A percentile compares a stretch with the other conserved stretches of the same genome.
Evolutionary conservation across 1,140 invertebrate species (phyloP).

Genomic region (Parasteatoda tepidariorum): DNA sequence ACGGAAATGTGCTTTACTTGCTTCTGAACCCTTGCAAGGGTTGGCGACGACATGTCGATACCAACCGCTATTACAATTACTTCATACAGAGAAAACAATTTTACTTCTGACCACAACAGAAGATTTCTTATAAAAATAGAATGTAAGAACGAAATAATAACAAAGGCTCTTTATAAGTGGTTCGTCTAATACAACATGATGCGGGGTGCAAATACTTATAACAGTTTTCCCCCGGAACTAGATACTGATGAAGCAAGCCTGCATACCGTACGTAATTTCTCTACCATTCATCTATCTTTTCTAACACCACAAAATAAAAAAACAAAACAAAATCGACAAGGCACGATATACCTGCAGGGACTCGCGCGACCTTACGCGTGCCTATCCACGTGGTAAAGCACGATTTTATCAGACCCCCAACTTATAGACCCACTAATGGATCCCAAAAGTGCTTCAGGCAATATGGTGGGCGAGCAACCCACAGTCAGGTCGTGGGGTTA

Average conservation of each 20-base stretch:
- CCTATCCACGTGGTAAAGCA: constrained; percentile 43
- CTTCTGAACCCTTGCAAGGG: neutral
- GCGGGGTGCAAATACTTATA: constrained; percentile 31
- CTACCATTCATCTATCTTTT: constrained; percentile 40
- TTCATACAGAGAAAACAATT: constrained; percentile 1
- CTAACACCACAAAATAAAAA: constrained; percentile 21
- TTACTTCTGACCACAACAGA: neutral
- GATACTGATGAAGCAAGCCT: neutral
- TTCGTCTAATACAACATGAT: constrained; percentile 2
- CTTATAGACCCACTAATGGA: constrained; percentile 51
- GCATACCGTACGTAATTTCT: constrained; percentile 34
- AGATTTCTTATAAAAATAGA: neutral
- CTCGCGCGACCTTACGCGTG: constrained; percentile 47
- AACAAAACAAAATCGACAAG: constrained; percentile 41
- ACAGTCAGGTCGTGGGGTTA: constrained; percentile 23
- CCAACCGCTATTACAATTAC: neutral
- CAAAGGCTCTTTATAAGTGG: neutral
- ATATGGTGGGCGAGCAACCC: constrained; percentile 30
- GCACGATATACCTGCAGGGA: constrained; percentile 13
- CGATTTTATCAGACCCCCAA: constrained; percentile 40
- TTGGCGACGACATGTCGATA: neutral
- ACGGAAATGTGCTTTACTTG: too few species aligned
- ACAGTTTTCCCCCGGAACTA: constrained; percentile 1
- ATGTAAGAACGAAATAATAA: neutral
- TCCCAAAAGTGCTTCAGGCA: constrained; percentile 29